These are phyloP conservation scores for Cynopterus brachyotis DNA, from an alignment of 2,113 vertebrate species.

Conservation along the genomic window DNA sequence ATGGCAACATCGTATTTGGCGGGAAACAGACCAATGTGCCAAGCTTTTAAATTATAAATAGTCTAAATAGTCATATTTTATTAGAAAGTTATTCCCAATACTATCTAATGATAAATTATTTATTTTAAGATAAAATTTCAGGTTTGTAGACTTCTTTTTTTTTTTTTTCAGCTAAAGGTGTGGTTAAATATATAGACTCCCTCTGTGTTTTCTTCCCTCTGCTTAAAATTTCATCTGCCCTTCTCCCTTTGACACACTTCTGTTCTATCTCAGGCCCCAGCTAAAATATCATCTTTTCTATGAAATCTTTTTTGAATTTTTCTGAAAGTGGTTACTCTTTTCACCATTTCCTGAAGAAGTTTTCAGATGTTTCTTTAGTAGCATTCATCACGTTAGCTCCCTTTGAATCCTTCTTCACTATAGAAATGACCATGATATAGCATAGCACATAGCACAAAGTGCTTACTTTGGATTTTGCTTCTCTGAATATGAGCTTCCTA, in stretches of 20 bases:
- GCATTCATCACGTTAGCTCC: background rate
- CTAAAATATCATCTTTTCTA: background rate
- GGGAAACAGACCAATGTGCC: conserved; percentile 62
- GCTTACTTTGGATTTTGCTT: background rate
- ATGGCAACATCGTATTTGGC: conserved; percentile 53
- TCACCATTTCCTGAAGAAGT: background rate
- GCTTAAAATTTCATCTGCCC: background rate
- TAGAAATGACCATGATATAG: background rate
- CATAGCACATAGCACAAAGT: background rate
- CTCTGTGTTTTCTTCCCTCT: background rate
- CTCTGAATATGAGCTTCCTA: background rate
- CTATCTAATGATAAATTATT: background rate
- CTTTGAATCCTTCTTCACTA: background rate
- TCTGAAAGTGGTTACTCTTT: background rate
- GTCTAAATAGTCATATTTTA: background rate
- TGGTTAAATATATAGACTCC: background rate
- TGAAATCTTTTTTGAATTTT: background rate
- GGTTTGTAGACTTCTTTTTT: background rate
- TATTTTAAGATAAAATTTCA: background rate
- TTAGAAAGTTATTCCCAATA: background rate
- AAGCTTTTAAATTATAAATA: background rate
- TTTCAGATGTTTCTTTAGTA: background rate
- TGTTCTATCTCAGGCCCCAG: background rate
- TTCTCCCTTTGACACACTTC: background rate
- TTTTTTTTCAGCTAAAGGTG: background rate